Evolutionary conservation across 2,113 vertebrate genomes (phyloP).

Genomic region (Menura novaehollandiae): DNA sequence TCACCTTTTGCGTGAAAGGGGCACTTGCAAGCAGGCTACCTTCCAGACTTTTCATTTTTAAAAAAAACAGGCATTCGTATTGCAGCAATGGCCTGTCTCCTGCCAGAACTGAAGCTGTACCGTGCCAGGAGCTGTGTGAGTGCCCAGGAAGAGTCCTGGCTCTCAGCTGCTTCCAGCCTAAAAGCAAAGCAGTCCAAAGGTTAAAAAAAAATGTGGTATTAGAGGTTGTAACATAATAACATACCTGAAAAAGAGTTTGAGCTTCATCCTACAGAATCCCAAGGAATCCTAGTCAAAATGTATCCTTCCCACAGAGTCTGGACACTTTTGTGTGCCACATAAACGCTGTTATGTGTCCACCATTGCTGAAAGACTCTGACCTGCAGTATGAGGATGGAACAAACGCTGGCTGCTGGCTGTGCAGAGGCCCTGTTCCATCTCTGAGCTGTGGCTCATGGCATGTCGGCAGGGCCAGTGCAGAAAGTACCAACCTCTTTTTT

Average conservation of each 20-base stretch:
- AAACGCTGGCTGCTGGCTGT: accelerated
- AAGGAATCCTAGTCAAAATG: neutral
- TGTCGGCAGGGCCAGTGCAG: neutral
- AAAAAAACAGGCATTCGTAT: neutral
- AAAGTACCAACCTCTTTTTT: neutral
- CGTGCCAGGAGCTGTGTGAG: neutral
- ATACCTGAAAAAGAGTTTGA: neutral
- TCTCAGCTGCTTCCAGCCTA: neutral
- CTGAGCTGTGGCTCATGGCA: neutral
- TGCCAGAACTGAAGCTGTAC: neutral
- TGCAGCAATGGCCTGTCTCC: neutral
- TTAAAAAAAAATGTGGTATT: neutral
- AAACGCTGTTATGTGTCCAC: neutral
- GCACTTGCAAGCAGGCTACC: neutral
- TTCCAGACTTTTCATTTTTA: neutral
- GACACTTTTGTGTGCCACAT: neutral
- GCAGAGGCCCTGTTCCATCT: neutral
- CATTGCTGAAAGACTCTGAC: neutral
- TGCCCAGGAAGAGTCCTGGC: neutral
- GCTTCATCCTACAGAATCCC: neutral
- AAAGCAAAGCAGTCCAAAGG: neutral
- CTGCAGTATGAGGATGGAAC: neutral
- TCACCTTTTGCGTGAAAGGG: neutral
- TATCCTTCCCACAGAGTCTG: neutral
- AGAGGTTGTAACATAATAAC: neutral